Percentiles rank a stretch among this genome's conserved stretches.
These are phyloP conservation scores for Diplolepis rosae DNA, from an alignment of 2,888 invertebrate genomes.

Conservation along the genomic window DNA sequence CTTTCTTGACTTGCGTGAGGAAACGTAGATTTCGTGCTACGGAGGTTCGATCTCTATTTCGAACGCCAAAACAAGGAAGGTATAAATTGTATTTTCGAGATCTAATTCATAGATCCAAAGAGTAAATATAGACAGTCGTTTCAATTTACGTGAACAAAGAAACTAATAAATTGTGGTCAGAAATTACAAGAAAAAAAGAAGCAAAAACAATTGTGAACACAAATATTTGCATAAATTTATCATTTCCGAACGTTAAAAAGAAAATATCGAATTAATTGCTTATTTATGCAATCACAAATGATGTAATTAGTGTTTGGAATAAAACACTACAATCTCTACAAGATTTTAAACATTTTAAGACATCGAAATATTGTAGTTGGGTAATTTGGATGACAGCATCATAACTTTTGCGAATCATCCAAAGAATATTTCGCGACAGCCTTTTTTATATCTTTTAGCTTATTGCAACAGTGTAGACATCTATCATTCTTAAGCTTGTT, in stretches of 20 bases:
- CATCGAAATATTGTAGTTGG: too few species aligned
- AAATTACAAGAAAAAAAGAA: constrained; percentile 5
- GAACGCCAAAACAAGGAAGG: constrained; percentile 8
- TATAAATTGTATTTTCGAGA: constrained; percentile 12
- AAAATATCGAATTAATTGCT: too few species aligned
- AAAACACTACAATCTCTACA: too few species aligned
- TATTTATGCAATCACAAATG: too few species aligned
- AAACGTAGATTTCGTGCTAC: constrained; percentile 25
- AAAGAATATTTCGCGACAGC: too few species aligned
- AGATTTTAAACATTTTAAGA: too few species aligned
- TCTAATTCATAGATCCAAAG: neutral
- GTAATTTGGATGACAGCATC: neutral
- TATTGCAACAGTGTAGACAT: neutral
- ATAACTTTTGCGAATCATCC: neutral
- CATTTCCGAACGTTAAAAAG: too few species aligned
- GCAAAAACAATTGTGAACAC: neutral
- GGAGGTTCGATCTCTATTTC: constrained; percentile 6
- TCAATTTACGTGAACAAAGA: constrained; percentile 15
- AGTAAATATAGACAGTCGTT: neutral
- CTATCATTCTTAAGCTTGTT: neutral
- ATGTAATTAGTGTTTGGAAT: too few species aligned
- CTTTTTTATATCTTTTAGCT: too few species aligned
- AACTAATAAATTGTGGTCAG: constrained; percentile 1
- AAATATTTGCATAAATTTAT: too few species aligned
- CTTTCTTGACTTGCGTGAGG: constrained; percentile 28